Evolutionary conservation across 2,888 invertebrate genomes (phyloP).

Genomic region (Thalpophila matura): DNA sequence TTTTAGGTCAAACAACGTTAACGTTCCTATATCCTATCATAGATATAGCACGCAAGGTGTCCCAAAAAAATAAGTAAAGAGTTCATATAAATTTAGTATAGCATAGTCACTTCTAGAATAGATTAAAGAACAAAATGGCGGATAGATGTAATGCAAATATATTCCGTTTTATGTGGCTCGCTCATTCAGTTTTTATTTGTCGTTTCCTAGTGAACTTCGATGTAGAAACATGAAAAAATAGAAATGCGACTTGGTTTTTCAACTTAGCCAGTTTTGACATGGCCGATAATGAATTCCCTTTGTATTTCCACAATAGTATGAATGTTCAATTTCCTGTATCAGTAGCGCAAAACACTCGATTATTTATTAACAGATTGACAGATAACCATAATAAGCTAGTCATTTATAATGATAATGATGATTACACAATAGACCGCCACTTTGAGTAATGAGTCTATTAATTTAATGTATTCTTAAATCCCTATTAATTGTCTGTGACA

Average conservation of each 20-base stretch:
- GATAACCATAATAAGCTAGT: slow-evolving; percentile 36
- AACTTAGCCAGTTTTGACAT: slow-evolving; percentile 26
- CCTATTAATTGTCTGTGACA: slow-evolving; percentile 34
- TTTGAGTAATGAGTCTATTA: slow-evolving; percentile 37
- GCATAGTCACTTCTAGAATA: slow-evolving; percentile 26
- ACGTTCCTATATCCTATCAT: not conserved
- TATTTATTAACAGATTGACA: slow-evolving; percentile 47
- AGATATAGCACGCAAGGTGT: slow-evolving; percentile 17
- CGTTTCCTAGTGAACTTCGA: slow-evolving; percentile 23
- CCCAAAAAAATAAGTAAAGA: slow-evolving; percentile 21
- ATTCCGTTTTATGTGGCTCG: slow-evolving; percentile 41
- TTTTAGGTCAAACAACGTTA: slow-evolving; percentile 12
- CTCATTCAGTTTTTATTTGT: slow-evolving; percentile 38
- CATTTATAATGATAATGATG: slow-evolving; percentile 41
- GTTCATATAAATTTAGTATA: not conserved
- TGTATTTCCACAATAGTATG: slow-evolving; percentile 19
- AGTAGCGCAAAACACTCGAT: slow-evolving; percentile 38
- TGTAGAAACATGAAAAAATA: slow-evolving; percentile 24
- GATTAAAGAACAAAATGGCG: slow-evolving; percentile 45
- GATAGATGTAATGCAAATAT: slow-evolving; percentile 44
- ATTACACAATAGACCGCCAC: slow-evolving; percentile 34
- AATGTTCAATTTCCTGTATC: slow-evolving; percentile 46
- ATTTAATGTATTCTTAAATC: slow-evolving; percentile 27
- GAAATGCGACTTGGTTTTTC: slow-evolving; percentile 4
- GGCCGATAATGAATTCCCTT: slow-evolving; percentile 7